phyloP scores from a whole-genome alignment of 2,113 vertebrate species.

The Phalacrocorax carbo region DNA sequence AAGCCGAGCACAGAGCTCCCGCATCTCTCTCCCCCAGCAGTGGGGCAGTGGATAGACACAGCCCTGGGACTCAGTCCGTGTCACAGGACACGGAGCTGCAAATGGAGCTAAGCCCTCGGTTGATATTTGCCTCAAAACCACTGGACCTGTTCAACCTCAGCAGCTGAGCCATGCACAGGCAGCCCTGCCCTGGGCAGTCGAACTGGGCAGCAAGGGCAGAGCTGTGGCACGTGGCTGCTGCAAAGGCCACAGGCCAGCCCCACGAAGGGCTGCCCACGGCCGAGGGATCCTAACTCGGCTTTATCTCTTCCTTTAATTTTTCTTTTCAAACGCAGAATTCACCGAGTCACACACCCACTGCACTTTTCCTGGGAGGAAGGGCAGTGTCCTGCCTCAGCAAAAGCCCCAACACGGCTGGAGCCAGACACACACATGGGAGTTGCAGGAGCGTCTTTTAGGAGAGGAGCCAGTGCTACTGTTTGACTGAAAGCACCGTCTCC shows the following conservation, averaged over 20 bases:
- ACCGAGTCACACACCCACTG: neutral
- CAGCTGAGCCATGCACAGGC: accelerated
- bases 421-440: neutral
- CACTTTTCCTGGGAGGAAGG: neutral
- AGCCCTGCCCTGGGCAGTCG: neutral
- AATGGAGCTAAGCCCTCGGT: neutral
- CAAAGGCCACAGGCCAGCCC: accelerated
- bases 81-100: neutral
- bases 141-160: neutral
- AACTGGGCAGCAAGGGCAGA: neutral
- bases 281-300: neutral
- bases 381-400: neutral
- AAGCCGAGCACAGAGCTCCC: neutral
- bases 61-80: neutral
- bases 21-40: neutral
- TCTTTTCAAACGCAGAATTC: neutral
- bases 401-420: neutral
- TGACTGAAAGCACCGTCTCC: neutral
- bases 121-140: neutral
- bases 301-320: neutral
- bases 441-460: neutral
- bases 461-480: neutral
- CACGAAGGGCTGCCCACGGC: neutral
- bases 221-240: accelerated
- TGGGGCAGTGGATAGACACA: neutral